A percentile compares a stretch with the other conserved stretches of the same genome.
Evolutionary conservation across 92 coral and sea anemone species (phyloP).

Genomic region (Phenganax marumi): DNA sequence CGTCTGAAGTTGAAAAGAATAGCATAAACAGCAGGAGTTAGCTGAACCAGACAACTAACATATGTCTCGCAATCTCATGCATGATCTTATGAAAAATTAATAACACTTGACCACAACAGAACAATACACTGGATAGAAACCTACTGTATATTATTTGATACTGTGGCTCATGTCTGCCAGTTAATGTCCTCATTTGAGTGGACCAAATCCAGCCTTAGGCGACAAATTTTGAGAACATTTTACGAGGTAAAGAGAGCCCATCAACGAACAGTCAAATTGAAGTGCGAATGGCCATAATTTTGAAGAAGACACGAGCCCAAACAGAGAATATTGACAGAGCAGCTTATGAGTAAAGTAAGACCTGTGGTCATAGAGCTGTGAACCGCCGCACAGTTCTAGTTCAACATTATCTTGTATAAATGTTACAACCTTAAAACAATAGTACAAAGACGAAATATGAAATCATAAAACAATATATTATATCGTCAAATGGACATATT

Average conservation of each 20-base stretch:
- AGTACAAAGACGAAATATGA: too few relatives aligned
- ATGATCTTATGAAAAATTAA: slow-evolving; percentile 15
- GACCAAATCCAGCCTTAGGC: not conserved
- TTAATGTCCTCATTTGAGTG: not conserved
- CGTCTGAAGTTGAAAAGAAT: not conserved
- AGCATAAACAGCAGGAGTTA: not conserved
- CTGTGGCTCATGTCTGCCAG: not conserved
- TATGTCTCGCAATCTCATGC: not conserved
- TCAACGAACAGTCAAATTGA: not conserved
- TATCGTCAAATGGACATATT: too few relatives aligned
- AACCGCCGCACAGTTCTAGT: too few relatives aligned
- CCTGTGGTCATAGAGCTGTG: too few relatives aligned
- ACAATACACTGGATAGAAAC: not conserved
- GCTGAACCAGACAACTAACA: not conserved
- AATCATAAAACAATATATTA: too few relatives aligned
- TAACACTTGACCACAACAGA: slow-evolving; percentile 5
- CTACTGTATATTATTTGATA: not conserved
- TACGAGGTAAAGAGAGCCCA: not conserved
- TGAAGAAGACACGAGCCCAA: not conserved
- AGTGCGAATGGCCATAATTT: not conserved
- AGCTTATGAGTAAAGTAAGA: too few relatives aligned
- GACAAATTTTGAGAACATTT: not conserved
- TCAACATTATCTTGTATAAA: too few relatives aligned
- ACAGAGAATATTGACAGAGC: too few relatives aligned
- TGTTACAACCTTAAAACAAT: too few relatives aligned